These are phyloP conservation scores for Gnathonemus longibarbis DNA, from an alignment of 2,113 vertebrate genomes.

Conservation along the genomic window DNA sequence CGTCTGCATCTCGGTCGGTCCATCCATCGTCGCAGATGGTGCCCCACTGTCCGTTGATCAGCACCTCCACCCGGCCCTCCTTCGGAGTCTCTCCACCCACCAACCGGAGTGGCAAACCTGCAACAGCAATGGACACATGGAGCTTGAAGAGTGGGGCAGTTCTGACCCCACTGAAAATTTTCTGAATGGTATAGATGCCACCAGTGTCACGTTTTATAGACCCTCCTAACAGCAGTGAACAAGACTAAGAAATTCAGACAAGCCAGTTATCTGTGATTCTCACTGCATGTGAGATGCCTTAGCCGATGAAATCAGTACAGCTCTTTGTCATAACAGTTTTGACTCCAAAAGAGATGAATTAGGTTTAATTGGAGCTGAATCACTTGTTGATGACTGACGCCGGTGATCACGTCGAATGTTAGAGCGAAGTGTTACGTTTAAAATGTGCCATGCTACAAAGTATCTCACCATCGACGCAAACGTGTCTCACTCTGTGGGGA, in stretches of 20 bases:
- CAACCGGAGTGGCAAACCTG: slow-evolving; percentile 81
- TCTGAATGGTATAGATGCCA: not conserved
- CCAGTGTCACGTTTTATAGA: slow-evolving; percentile 14
- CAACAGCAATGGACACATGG: slow-evolving; percentile 22
- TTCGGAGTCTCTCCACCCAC: slow-evolving; percentile 85
- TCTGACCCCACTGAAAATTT: not conserved
- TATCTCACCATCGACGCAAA: not conserved
- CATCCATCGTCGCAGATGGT: slow-evolving; percentile 96
- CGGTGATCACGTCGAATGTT: not conserved
- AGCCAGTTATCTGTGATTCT: not conserved
- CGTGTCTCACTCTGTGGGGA: not conserved
- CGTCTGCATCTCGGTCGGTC: slow-evolving; percentile 84
- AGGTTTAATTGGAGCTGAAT: not conserved
- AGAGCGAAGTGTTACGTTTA: not conserved
- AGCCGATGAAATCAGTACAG: not conserved
- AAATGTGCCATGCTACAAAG: too few species aligned
- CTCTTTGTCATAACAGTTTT: not conserved
- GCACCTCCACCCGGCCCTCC: slow-evolving; percentile 91
- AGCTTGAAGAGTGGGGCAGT: not conserved
- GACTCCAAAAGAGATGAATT: not conserved
- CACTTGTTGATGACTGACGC: not conserved
- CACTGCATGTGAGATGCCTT: not conserved
- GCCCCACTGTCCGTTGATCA: slow-evolving; percentile 84
- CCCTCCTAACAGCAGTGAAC: not conserved
- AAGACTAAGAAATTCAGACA: not conserved